These are phyloP conservation scores for Parochlus steinenii DNA, from an alignment of 2,888 invertebrate species.

Conservation along the genomic window DNA sequence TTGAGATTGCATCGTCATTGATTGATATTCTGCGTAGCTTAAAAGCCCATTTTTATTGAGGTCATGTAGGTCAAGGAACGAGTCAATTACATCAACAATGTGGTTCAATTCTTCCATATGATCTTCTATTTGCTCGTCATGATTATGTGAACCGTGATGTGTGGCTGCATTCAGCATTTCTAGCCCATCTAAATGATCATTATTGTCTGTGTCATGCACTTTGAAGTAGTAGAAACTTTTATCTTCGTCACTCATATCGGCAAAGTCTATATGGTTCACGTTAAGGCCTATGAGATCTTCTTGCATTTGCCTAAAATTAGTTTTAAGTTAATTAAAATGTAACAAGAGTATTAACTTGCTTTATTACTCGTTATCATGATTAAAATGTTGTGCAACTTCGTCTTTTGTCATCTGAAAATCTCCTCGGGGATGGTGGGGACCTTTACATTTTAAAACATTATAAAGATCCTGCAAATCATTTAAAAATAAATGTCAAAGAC, in stretches of 20 bases:
- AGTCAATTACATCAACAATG: conserved; percentile 64
- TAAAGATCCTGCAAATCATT: no score
- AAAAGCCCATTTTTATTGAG: conserved; percentile 70
- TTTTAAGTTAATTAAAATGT: conserved; percentile 12
- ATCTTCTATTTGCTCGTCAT: conserved; percentile 25
- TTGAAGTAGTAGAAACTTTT: conserved; percentile 31
- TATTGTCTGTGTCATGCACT: conserved; percentile 78
- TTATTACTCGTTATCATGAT: conserved; percentile 66
- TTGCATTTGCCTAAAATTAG: conserved; percentile 49
- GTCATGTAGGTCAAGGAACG: conserved; percentile 69
- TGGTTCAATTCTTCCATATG: conserved; percentile 26
- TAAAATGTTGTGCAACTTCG: conserved; percentile 42
- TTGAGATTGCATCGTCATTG: no score
- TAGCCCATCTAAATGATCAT: conserved; percentile 74
- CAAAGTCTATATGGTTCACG: conserved; percentile 37
- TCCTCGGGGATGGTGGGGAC: conserved; percentile 48
- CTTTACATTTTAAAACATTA: no score
- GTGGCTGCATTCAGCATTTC: conserved; percentile 55
- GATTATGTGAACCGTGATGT: conserved; percentile 30
- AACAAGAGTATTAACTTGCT: conserved; percentile 20
- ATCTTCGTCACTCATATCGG: conserved; percentile 69
- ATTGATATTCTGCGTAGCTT: conserved; percentile 76
- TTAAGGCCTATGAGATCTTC: conserved; percentile 54
- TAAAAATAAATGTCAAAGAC: no score
- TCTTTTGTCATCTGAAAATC: conserved; percentile 43